Evolutionary conservation across 2,888 invertebrate species (phyloP).

Genomic region (Hirtodrosophila trivittata): DNA sequence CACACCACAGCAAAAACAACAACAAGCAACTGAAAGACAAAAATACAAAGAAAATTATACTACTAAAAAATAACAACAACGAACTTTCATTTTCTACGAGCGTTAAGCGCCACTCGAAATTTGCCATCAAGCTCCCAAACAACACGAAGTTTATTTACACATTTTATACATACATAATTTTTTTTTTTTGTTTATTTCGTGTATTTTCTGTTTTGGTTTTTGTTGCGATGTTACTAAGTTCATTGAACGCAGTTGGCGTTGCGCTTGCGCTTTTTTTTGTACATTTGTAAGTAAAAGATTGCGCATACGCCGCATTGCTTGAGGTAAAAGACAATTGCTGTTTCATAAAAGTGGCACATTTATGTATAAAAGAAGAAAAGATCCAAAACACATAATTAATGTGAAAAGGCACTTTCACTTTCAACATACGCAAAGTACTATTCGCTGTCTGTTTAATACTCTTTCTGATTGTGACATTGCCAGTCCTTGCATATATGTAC

Average conservation of each 20-base stretch:
- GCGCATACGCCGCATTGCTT: constrained; percentile 57
- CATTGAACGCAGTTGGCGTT: constrained; percentile 52
- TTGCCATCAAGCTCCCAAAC: constrained; percentile 55
- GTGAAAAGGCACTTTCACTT: too few relatives aligned
- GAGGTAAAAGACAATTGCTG: too few relatives aligned
- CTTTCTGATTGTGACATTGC: too few relatives aligned
- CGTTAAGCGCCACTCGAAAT: constrained; percentile 49
- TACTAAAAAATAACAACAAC: constrained; percentile 45
- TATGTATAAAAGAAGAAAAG: too few relatives aligned
- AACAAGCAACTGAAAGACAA: constrained; percentile 46
- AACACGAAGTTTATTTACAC: constrained; percentile 42
- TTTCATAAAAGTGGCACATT: too few relatives aligned
- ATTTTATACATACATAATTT: constrained; percentile 3
- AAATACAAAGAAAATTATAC: constrained; percentile 33
- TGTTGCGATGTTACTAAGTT: constrained; percentile 35
- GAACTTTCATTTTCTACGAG: constrained; percentile 73
- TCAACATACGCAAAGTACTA: too few relatives aligned
- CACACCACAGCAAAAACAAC: constrained; percentile 20
- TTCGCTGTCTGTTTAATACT: too few relatives aligned
- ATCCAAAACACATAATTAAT: too few relatives aligned
- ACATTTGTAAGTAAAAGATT: constrained; percentile 37
- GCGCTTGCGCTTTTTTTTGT: constrained; percentile 43
- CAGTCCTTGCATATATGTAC: too few relatives aligned
- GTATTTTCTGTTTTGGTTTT: constrained; percentile 13
- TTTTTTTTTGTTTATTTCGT: constrained; percentile 29